Base-by-base conservation (phyloP, 2,113 vertebrate species). In the Platanista minor region DNA sequence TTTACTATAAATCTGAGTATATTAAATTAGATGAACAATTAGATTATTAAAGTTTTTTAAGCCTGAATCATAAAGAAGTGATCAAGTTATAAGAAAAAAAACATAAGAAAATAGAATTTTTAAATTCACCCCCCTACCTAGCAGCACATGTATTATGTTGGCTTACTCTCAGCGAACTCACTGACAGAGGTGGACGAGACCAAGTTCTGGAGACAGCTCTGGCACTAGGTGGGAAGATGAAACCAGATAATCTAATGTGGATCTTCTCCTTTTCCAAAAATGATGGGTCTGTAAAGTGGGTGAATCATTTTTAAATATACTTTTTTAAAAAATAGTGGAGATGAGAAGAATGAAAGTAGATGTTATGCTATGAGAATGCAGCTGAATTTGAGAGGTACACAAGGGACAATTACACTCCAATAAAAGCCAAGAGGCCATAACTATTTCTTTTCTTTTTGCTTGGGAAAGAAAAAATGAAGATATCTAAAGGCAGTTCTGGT, bases 391-490 rank as follows among this genome's bases (percentile, higher is more conserved):
- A 91, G 84, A 64, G 49, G 11, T 59, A 64, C 71, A 77, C 52
- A 59, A 80, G 66, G 78, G 39, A 96, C 39, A 95, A 84, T 74
- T 87, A 41, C 46, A 78, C 15, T 87, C 75, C 90, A 94, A 43
- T 41, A 27, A 96, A 91, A 75, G 39, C 5, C 77, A 94, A 83
- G 43, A 93, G 8, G 54, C 20, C 33, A 14, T 66, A 72, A 59
- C 29, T 62, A 1, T n/a, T 52, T 66, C 25, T 54, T 81, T n/a
- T 36, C 5, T 71, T 88, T 57, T 67, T 46, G 14, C 49, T 46
- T 67, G 23, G n/a, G 62, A 88, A 97, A 81, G 66, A 66, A 84
- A 84, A 95, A 85, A 78, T 46, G 33, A 20, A 97, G 91, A 82
- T 41, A 29, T 66, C 67, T 67, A 49, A 94, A 81, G 96, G 41